Evolutionary conservation across 2,113 vertebrate genomes (phyloP), one percentile per base, ranked within the genome.

Genomic region (Burhinus oedicnemus): DNA sequence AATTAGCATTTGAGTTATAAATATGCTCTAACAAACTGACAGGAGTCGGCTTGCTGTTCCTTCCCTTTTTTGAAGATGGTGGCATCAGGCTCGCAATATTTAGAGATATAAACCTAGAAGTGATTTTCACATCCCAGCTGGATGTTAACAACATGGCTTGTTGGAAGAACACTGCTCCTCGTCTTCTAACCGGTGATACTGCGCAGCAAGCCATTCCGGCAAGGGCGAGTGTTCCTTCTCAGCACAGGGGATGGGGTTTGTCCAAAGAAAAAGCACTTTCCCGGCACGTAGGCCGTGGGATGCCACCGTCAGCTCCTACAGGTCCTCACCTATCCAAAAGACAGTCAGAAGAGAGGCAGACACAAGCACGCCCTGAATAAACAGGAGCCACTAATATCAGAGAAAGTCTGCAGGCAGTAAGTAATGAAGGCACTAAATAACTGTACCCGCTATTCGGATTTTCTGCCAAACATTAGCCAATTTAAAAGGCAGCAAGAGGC

Each of bases 401-500:
- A 95, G 94, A 94, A 77, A 80, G 81, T 96, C 96, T 91, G 88
- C 97, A 90, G 92, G 96, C 90, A 69, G 92, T 83, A 49, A 70
- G 87, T 80, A 96, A 97, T 94, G 96, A 96, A 89, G 84, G 81
- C 65, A 78, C 96, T 40, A 74, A 97, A 96, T 97, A 97, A 97
- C 64, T 81, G 93, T 78, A 62, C 95, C 96, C 38, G 88, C 95
- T 92, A 65, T 92, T 96, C 78, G 91, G 95, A 94, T 94, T 93
- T 95, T 96, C 94, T 95, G 93, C 96, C 96, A 95, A 96, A 96
- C 97, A 89, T 97, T 95, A 90, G 96, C 93, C 95, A 96, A 96
- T 97, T 97, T 96, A 97, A 97, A 97, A 95, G 95, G 97, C 96
- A 97, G 97, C 97, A 97, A 97, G 98, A 98, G 98, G 98, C 97